These are phyloP conservation scores for Lamprotornis superbus DNA, from an alignment of 2,113 vertebrate genomes.

Conservation along the genomic window DNA sequence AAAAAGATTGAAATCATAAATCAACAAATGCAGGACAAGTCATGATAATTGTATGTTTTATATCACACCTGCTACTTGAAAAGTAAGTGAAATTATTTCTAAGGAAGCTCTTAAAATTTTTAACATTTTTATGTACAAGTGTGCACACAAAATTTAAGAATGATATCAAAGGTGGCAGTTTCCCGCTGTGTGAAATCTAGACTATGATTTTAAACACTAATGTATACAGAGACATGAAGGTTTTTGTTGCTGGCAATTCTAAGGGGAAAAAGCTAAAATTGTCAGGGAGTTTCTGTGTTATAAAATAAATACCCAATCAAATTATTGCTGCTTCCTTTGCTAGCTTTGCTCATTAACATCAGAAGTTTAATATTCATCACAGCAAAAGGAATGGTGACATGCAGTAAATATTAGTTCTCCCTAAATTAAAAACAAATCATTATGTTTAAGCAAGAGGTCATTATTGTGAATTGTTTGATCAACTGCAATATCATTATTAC, in stretches of 20 bases:
- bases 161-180: not conserved
- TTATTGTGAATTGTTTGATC: not conserved
- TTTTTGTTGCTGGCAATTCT: not conserved
- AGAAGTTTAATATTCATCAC: not conserved
- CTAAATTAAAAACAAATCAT: not conserved
- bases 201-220: not conserved
- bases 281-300: not conserved
- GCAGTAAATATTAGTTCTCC: not conserved
- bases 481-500: not conserved
- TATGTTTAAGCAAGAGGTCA: not conserved
- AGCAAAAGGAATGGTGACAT: not conserved
- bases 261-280: not conserved
- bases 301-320: not conserved
- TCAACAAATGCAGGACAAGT: not conserved
- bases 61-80: not conserved
- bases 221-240: not conserved
- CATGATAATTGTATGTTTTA: not conserved
- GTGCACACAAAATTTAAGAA: not conserved
- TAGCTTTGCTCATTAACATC: not conserved
- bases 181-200: not conserved
- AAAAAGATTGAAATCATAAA: not conserved
- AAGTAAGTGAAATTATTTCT: not conserved
- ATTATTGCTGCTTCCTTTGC: not conserved
- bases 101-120: not conserved
- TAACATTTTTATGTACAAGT: not conserved